Base-by-base conservation (phyloP, 1,140 invertebrate genomes). In the Drosophila orena region DNA sequence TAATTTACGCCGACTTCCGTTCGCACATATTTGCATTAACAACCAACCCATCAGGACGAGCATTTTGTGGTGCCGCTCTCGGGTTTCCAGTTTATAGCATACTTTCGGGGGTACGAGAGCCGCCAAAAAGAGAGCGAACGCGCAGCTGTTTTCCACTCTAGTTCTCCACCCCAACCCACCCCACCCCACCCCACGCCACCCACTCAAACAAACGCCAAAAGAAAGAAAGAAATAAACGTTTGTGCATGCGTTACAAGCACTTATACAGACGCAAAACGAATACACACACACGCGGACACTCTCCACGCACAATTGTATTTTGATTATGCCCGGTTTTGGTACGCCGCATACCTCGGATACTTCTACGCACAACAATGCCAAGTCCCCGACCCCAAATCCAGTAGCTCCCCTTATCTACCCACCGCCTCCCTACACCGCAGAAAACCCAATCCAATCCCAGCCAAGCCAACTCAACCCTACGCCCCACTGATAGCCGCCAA, bases 341-440 rank as follows among this genome's bases (percentile, higher is more conserved):
- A 89, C 83, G 83, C 83, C 83, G 83, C 83, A 88, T 88, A 89
- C 75, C 83, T 83, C 62, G 78, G 58, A 89, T 83, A 88, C 81
- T 88, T 88, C 79, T 88, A 88, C 84, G 83, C 83, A 88, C 83
- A 88, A 89, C 83, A 88, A 88, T 88, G 83, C 84, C 70, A 83
- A 70, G 34, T 54, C 60, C 65, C 37, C 60, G 35, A 27, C 24
- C 42, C 49, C 34, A 24, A 49, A 42, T 11, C 56, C 43, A 34
- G 42, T 43, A 44, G 7, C 40, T 57, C 17, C 17, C 17, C 37
- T 0, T 10, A 53, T 53, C 54, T 68, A 10, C 12, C 12, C 58
- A 17, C 8, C 24, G n/a, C 12, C 12, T 35, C n/a, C 12, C 35
- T n/a, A 6, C 17, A 35, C 24, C 8, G 20, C 27, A 8, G 55